A percentile compares a stretch with the other conserved stretches of the same genome.
Conservation (phyloP, 2,888 invertebrate species). For the Apocheima hispidaria region DNA sequence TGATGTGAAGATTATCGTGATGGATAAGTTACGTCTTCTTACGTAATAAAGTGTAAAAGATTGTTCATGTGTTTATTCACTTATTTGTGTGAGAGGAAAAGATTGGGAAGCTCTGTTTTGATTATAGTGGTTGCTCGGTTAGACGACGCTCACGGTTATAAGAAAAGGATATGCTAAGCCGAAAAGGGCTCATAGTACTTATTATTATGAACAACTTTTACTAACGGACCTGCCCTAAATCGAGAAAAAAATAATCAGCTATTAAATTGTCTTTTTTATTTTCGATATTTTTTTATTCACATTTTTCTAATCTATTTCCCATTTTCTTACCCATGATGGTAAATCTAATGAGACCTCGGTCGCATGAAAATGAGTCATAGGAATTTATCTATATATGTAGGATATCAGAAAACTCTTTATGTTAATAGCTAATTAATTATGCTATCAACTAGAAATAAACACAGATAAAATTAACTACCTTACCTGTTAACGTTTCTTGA, state of each 20-base stretch:
- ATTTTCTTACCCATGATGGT: too few relatives aligned
- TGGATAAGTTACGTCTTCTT: slow-evolving; percentile 16
- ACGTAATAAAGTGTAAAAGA: slow-evolving; percentile 7
- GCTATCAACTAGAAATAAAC: slow-evolving; percentile 4
- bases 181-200: too few relatives aligned
- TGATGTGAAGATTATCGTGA: slow-evolving; percentile 22
- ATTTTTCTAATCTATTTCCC: too few relatives aligned
- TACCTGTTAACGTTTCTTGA: slow-evolving; percentile 19
- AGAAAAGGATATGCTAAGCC: too few relatives aligned
- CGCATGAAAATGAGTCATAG: too few relatives aligned
- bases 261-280: too few relatives aligned
- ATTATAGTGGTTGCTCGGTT: background rate
- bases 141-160: background rate
- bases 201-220: too few relatives aligned
- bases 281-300: too few relatives aligned
- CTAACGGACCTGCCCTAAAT: too few relatives aligned
- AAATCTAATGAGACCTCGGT: too few relatives aligned
- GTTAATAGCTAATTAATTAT: background rate
- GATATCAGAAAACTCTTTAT: background rate
- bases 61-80: background rate
- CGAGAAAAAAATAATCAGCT: too few relatives aligned
- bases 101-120: background rate
- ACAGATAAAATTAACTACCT: background rate
- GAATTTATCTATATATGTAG: too few relatives aligned
- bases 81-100: background rate